A percentile compares a stretch with the other conserved stretches of the same genome.
Conservation (phyloP, 2,888 invertebrate genomes). For the Cancer borealis region DNA sequence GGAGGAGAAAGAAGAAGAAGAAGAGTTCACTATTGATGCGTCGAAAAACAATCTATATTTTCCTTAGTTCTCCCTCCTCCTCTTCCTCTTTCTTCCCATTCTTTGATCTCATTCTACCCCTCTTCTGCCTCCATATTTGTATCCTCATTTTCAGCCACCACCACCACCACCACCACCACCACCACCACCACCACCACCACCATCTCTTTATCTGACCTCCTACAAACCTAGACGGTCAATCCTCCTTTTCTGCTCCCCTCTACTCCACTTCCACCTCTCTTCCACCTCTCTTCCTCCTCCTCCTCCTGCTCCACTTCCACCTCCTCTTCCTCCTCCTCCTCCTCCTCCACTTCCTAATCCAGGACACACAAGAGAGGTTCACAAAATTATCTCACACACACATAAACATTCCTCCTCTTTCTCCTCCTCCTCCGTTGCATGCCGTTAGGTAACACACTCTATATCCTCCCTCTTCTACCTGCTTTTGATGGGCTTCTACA, state of each 20-base stretch:
- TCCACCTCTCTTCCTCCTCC: neutral
- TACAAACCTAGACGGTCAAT: neutral
- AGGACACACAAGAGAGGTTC: neutral
- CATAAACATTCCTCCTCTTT: neutral
- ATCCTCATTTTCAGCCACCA: neutral
- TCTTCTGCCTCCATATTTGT: neutral
- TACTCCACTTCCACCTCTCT: neutral
- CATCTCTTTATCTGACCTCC: neutral
- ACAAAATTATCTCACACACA: neutral
- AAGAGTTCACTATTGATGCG: constrained; percentile 4
- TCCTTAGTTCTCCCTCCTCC: neutral
- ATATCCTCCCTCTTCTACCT: neutral
- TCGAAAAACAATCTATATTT: neutral
- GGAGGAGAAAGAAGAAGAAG: constrained; percentile 1
- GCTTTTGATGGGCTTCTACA: constrained; percentile 9
- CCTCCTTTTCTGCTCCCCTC: neutral
- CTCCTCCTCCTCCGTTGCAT: neutral
- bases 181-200: constrained; percentile 31
- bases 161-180: constrained; percentile 21
- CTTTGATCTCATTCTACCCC: neutral
- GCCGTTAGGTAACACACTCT: neutral
- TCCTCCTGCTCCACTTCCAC: neutral
- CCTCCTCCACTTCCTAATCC: neutral
- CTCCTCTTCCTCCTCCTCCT: neutral
- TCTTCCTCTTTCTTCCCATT: neutral